Evolutionary conservation across 2,797 vertebrate species (phyloP).

Genomic region (Molossus alvarezi): DNA sequence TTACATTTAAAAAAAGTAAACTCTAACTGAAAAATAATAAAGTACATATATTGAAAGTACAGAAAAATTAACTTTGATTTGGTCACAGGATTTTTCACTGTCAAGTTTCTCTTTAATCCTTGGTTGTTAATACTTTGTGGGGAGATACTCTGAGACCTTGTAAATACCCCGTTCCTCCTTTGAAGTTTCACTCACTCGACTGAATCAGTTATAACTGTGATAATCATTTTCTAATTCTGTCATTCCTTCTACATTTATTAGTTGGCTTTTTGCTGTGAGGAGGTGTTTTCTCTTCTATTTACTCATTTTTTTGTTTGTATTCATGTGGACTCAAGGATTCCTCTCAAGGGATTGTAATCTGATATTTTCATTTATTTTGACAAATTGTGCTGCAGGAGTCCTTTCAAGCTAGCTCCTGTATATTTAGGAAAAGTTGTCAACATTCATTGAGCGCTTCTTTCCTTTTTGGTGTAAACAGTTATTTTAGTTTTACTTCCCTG

Average conservation of each 20-base stretch:
- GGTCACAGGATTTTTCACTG: not conserved
- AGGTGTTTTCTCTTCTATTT: not conserved
- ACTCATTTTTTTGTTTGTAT: slow-evolving; percentile 4
- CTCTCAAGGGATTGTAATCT: not conserved
- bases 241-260: not conserved
- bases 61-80: not conserved
- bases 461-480: not conserved
- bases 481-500: not conserved
- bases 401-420: not conserved
- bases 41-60: too few species aligned
- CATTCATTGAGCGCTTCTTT: not conserved
- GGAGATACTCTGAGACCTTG: not conserved
- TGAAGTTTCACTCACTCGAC: not conserved
- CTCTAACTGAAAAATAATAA: too few species aligned
- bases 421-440: not conserved
- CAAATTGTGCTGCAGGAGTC: not conserved
- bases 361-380: not conserved
- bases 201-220: not conserved
- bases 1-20: too few species aligned
- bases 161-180: not conserved
- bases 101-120: not conserved
- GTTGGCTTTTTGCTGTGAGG: not conserved
- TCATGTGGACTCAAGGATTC: not conserved
- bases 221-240: not conserved
- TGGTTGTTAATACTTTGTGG: not conserved